Base-by-base conservation (phyloP, 2,113 vertebrate genomes). In the Muntiacus reevesi region DNA sequence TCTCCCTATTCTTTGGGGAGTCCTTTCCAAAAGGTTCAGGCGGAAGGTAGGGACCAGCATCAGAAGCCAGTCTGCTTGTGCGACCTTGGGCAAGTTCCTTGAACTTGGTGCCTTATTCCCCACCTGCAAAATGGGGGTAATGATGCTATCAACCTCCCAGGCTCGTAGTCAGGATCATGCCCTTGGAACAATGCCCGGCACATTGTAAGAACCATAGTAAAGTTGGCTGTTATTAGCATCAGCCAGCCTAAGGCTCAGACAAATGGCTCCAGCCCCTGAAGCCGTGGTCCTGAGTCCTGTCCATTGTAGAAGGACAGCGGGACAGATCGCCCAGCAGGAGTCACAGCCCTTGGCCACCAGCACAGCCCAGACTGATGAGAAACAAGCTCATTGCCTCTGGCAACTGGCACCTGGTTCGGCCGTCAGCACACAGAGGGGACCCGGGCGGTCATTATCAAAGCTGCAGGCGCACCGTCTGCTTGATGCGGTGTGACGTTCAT, bases 181-280 rank as follows among this genome's bases (percentile, higher is more conserved):
- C 43, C 78, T 83, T 17, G 2, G 64, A 89, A 23, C 28, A 62
- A 30, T 5, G 71, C 52, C 87, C 0, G 1, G 33, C 74, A 33
- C 21, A 19, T 1, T 7, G 2, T 28, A 33, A 14, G 28, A 7
- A 28, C 43, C 25, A 59, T 0, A 4, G n/a, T 45, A 2, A 6
- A 1, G 17, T 7, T 4, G 25, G 6, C 91, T 30, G 17, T 45
- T 6, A 40, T 33, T 28, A 52, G 54, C 36, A 25, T 45, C 45
- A 45, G 30, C 85, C 95, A 62, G 59, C 76, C 62, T 40, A 23
- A 21, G 47, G 60, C 64, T 45, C 86, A 25, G 11, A 57, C 5
- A n/a, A 7, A 57, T 19, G 25, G n/a, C 71, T 85, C 79, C 33
- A 50, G 59, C 21, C 59, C 15, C 33, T 15, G 12, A 27, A n/a